Conservation (phyloP, 1,140 invertebrate species). For the Drosophila triauraria region DNA sequence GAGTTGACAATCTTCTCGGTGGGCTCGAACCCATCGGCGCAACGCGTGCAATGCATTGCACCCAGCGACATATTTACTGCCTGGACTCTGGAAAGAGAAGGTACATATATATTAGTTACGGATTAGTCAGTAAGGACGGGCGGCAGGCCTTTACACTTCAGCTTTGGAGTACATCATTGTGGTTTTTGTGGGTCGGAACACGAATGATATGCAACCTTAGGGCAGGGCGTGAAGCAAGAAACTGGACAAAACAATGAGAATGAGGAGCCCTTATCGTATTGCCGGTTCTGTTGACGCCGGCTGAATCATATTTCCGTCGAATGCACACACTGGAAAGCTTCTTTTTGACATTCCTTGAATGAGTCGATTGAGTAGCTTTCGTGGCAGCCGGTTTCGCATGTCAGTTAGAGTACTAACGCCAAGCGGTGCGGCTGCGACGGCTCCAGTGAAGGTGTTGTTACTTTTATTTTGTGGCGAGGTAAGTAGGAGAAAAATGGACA, state of each 20-base stretch:
- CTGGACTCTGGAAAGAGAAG: constrained; percentile 70
- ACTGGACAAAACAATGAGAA: constrained; percentile 48
- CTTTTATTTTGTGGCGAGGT: too few species aligned
- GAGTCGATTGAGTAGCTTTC: constrained; percentile 8
- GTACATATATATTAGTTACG: not conserved
- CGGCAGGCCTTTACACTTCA: constrained; percentile 60
- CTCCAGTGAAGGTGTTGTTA: constrained; percentile 3
- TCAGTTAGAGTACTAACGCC: constrained; percentile 50
- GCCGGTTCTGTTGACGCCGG: constrained; percentile 41
- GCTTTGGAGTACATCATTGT: constrained; percentile 77
- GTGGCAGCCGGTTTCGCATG: constrained; percentile 4
- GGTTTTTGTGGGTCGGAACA: constrained; percentile 5
- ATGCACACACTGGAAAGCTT: constrained; percentile 54
- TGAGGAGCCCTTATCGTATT: constrained; percentile 22
- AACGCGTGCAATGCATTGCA: constrained; percentile 97
- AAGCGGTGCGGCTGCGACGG: constrained; percentile 30
- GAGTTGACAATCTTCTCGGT: constrained; percentile 99
- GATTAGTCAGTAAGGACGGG: not conserved
- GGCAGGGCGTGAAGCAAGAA: constrained; percentile 32
- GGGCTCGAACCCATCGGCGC: constrained; percentile 96
- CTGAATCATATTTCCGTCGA: constrained; percentile 74
- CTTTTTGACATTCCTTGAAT: constrained; percentile 54
- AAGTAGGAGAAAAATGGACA: too few species aligned
- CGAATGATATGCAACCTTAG: constrained; percentile 25
- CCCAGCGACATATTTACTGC: constrained; percentile 90